These are phyloP conservation scores for Danio kyathit DNA, from an alignment of 2,797 vertebrate genomes.

Conservation along the genomic window DNA sequence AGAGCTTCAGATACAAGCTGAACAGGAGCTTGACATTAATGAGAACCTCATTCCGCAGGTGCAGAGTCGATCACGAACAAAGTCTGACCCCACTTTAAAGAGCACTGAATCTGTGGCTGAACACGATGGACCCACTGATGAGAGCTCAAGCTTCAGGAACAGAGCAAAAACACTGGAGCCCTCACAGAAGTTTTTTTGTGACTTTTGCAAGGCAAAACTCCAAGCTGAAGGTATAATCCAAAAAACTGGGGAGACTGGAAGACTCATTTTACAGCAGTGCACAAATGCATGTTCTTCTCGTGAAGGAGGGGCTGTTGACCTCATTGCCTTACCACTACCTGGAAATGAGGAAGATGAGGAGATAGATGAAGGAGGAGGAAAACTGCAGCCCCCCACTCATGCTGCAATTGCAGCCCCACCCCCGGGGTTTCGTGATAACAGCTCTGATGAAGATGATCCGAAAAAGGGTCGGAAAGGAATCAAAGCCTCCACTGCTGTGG, in stretches of 20 bases:
- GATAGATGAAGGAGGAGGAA: slow-evolving; percentile 74
- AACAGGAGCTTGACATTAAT: slow-evolving; percentile 90
- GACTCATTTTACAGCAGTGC: slow-evolving; percentile 70
- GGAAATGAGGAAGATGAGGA: slow-evolving; percentile 91
- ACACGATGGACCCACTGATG: slow-evolving; percentile 72
- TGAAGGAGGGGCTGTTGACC: slow-evolving; percentile 89
- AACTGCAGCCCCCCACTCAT: slow-evolving; percentile 82
- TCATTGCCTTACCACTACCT: slow-evolving; percentile 93
- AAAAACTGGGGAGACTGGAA: slow-evolving; percentile 67
- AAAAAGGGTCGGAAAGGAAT: slow-evolving; percentile 84
- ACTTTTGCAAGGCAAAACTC: slow-evolving; percentile 93
- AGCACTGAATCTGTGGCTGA: slow-evolving; percentile 86
- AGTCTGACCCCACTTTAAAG: slow-evolving; percentile 94
- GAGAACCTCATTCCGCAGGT: slow-evolving; percentile 94
- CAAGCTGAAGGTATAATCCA: slow-evolving; percentile 76
- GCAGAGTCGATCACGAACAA: slow-evolving; percentile 91
- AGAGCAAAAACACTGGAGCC: slow-evolving; percentile 90
- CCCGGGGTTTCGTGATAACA: slow-evolving; percentile 97
- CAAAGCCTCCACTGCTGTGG: slow-evolving; percentile 55
- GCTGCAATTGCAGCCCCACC: slow-evolving; percentile 93
- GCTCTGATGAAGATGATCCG: slow-evolving; percentile 94
- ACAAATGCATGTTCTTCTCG: slow-evolving; percentile 82
- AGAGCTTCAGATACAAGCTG: slow-evolving; percentile 85
- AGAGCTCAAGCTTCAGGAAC: slow-evolving; percentile 82
- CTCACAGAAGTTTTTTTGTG: slow-evolving; percentile 88